Percentiles rank a stretch among this genome's conserved stretches.
phyloP scores from a whole-genome alignment of 2,113 vertebrate genomes.

The Varanus komodoensis region DNA sequence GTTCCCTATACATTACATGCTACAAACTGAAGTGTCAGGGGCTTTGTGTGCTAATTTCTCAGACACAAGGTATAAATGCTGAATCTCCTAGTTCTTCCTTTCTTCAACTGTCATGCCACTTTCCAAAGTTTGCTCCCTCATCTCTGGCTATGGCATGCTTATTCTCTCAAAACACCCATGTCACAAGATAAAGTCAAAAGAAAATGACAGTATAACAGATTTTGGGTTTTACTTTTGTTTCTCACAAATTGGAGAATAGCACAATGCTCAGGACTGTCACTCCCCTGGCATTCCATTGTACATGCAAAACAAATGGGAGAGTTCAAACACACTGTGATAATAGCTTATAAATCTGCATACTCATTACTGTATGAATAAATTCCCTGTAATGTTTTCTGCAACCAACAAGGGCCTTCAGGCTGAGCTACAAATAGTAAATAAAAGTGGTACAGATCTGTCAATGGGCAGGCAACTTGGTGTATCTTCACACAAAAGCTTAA shows the following conservation, averaged over 20 bases:
- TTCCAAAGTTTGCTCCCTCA: not conserved
- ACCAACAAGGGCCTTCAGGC: not conserved
- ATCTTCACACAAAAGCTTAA: not conserved
- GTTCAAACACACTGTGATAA: not conserved
- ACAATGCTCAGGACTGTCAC: not conserved
- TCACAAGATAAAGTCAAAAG: not conserved
- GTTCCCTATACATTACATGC: not conserved
- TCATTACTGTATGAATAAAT: not conserved
- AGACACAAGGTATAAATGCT: not conserved
- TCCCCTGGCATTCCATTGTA: not conserved
- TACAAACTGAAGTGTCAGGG: not conserved
- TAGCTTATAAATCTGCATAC: not conserved
- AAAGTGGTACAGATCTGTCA: not conserved
- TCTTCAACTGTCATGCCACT: not conserved
- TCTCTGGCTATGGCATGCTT: not conserved
- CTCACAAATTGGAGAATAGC: not conserved
- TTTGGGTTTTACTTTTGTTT: slow-evolving; percentile 19
- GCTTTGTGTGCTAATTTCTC: not conserved
- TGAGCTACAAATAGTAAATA: not conserved
- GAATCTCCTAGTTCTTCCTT: not conserved
- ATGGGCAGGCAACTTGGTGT: not conserved
- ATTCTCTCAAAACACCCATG: not conserved
- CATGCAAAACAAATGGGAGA: not conserved
- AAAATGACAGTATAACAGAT: not conserved
- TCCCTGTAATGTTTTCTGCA: not conserved